Evolutionary conservation across 2,888 invertebrate genomes (phyloP), one percentile per base, ranked within the genome.

Genomic region (Polydrusus tereticollis): DNA sequence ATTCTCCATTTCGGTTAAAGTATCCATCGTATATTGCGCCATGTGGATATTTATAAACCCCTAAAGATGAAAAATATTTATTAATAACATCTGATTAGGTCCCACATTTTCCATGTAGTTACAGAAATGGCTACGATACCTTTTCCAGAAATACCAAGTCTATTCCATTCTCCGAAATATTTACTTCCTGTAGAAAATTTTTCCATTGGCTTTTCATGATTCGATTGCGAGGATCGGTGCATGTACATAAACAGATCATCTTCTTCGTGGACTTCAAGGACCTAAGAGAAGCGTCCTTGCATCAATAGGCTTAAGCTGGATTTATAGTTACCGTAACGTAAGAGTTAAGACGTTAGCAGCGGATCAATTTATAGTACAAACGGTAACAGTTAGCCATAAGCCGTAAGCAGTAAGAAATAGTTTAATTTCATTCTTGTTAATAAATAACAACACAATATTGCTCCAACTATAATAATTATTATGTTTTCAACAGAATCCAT

Each of bases 21-120:
- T 70, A 57, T 18, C 79, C 79, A 0, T 78, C 75, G 33, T 79
- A 79, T 12, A 76, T 74, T 0, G 76, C 77, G 59, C 79, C 79
- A 64, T 79, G 79, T 4, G 79, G 77, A 70, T 73, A 79, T 58
- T 60, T 73, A 50, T 79, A 79, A 1, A 75, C 29, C 2, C 78
- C 74, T 74, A 52, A 20, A 55, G 8, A 59, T 23, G 3, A 50
- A 14, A 26, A 41, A 10, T 12, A 6, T 6, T n/a, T 4, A 4
- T 2, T 58, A 6, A 5, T 14, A 29, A 58, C 14, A 5, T 14
- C 47, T 5, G 58, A 58, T 16, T n/a, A n/a, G n/a, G n/a, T n/a
- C n/a, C n/a, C n/a, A n/a, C n/a, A n/a, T n/a, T n/a, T n/a, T n/a
- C 58, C 4, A 4, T 29, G 14, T 41, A 33, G n/a, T 59, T 14